phyloP scores from a whole-genome alignment of 2,797 vertebrate genomes.

The Selene dorsalis region DNA sequence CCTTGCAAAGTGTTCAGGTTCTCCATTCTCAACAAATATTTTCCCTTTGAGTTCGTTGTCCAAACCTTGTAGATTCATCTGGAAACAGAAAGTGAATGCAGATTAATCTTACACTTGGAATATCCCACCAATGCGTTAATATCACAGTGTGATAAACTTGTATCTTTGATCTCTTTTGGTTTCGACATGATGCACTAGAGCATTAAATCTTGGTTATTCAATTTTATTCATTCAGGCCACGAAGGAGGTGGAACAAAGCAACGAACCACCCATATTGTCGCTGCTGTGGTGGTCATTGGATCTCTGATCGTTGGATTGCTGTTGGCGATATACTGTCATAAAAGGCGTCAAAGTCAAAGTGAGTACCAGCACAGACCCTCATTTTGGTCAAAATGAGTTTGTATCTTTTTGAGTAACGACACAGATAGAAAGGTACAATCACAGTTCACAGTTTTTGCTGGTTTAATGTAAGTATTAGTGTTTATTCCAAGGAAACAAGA shows the following conservation, averaged over 20 bases:
- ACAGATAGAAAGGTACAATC: not conserved
- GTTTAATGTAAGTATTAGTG: not conserved
- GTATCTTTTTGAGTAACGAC: not conserved
- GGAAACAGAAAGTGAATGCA: slow-evolving; percentile 25
- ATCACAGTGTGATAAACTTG: not conserved
- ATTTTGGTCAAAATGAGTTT: not conserved
- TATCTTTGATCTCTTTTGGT: not conserved
- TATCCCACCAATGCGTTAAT: not conserved
- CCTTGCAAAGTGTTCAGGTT: too few relatives aligned
- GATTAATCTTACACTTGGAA: not conserved
- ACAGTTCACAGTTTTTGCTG: too few relatives aligned
- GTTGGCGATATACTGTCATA: not conserved
- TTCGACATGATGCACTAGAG: not conserved
- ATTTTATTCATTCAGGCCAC: fast-evolving
- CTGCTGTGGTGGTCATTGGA: slow-evolving; percentile 76
- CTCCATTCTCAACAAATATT: not conserved
- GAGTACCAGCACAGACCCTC: slow-evolving; percentile 50
- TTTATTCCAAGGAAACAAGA: not conserved
- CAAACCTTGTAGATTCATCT: not conserved
- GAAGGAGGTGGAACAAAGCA: fast-evolving
- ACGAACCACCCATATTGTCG: slow-evolving; percentile 8
- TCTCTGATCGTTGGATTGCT: slow-evolving; percentile 74
- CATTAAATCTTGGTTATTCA: not conserved
- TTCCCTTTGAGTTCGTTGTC: fast-evolving
- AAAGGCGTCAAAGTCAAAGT: slow-evolving; percentile 32